Percentiles rank a stretch among this genome's conserved stretches.
Evolutionary conservation across 2,888 invertebrate genomes (phyloP).

Genomic region (Morpho achilles): DNA sequence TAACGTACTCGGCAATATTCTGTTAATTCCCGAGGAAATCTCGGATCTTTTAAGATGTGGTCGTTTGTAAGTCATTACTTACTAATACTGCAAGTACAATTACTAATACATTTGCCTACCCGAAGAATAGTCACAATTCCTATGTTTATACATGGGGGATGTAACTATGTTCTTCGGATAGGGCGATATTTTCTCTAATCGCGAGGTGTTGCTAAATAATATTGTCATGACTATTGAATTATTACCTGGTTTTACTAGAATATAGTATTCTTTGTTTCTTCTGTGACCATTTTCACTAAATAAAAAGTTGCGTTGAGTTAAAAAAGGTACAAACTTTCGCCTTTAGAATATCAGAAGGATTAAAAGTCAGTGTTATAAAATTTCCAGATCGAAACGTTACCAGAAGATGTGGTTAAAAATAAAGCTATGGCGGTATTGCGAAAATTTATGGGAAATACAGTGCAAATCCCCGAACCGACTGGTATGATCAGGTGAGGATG

Average conservation of each 20-base stretch:
- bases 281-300: no score
- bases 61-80: not conserved
- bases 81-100: no score
- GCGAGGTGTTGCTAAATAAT: not conserved
- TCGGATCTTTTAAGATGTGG: no score
- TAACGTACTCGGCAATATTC: no score
- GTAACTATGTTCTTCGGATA: no score
- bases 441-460: constrained; percentile 7
- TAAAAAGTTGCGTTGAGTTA: no score
- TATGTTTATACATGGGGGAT: no score
- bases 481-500: constrained; percentile 5
- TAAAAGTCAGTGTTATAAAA: not conserved
- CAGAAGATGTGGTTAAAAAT: constrained; percentile 24
- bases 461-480: constrained; percentile 7
- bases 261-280: no score
- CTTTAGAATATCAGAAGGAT: not conserved
- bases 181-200: no score
- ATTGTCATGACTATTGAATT: not conserved
- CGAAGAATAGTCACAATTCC: no score
- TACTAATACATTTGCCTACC: not conserved
- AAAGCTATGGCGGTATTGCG: not conserved
- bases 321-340: not conserved
- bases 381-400: constrained; percentile 55
- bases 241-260: no score
- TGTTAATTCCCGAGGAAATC: no score